phyloP scores from a whole-genome alignment of 2,113 vertebrate genomes.

The Ondatra zibethicus region DNA sequence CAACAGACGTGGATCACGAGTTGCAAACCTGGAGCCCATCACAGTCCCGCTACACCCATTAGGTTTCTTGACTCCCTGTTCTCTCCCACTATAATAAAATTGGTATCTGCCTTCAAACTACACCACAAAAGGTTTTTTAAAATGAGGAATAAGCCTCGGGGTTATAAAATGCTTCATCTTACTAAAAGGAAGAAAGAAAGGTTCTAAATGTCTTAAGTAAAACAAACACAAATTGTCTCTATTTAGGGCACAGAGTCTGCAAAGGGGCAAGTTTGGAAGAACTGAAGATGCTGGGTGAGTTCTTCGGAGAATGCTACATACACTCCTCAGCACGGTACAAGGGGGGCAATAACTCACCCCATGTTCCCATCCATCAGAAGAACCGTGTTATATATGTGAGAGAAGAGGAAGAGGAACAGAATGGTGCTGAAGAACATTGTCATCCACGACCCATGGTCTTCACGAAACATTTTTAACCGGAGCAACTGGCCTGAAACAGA shows the following conservation, averaged over 20 bases:
- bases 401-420: slow-evolving; percentile 99
- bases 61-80: neutral
- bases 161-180: neutral
- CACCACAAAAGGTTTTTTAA: neutral
- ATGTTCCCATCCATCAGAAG: slow-evolving; percentile 95
- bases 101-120: neutral
- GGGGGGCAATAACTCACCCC: slow-evolving; percentile 89
- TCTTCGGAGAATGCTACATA: neutral
- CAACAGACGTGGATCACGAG: neutral
- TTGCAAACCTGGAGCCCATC: neutral
- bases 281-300: neutral
- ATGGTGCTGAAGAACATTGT: slow-evolving; percentile 99
- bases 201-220: neutral
- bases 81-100: neutral
- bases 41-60: neutral
- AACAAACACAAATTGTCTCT: neutral
- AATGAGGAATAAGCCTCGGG: neutral
- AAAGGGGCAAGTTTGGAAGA: neutral
- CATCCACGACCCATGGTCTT: slow-evolving; percentile 99
- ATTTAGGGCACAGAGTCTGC: neutral
- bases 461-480: slow-evolving; percentile 98
- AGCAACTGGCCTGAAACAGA: slow-evolving; percentile 93
- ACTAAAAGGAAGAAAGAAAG: neutral
- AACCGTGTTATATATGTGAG: slow-evolving; percentile 97
- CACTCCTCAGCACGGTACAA: slow-evolving; percentile 66